Percentiles rank a stretch among this genome's conserved stretches.
phyloP scores from a whole-genome alignment of 2,113 vertebrate species.

The Ifrita kowaldi region DNA sequence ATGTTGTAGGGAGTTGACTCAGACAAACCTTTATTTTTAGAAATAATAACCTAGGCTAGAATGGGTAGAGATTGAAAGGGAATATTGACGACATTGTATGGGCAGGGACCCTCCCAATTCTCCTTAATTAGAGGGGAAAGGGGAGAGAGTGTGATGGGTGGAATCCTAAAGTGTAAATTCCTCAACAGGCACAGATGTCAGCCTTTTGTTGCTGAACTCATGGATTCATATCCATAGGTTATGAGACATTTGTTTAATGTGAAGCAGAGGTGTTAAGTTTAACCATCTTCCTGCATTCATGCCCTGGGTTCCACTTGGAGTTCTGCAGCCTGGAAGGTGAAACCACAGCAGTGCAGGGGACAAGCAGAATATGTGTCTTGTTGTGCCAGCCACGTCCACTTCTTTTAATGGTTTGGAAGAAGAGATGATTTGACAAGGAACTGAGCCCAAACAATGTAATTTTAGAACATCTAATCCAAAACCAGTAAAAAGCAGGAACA shows the following conservation, averaged over 20 bases:
- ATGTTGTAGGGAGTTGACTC: neutral
- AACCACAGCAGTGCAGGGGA: neutral
- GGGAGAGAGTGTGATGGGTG: neutral
- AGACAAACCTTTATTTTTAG: neutral
- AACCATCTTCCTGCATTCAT: neutral
- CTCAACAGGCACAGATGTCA: neutral
- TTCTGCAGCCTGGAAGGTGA: neutral
- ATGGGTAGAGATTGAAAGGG: neutral
- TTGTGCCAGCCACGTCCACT: neutral
- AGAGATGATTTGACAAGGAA: neutral
- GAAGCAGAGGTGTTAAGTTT: neutral
- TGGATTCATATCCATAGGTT: neutral
- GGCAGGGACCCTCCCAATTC: neutral
- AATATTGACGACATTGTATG: neutral
- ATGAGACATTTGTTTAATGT: neutral
- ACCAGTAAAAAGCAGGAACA: neutral
- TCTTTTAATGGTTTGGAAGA: neutral
- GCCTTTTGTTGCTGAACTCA: neutral
- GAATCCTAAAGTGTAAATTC: neutral
- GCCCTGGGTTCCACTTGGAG: neutral
- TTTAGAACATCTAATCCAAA: neutral
- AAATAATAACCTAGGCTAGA: neutral
- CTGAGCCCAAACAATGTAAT: neutral
- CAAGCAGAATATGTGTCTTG: neutral
- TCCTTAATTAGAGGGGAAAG: neutral